Evolutionary conservation across 1,140 invertebrate genomes (phyloP).

Genomic region (Ostrea denselamellosa): DNA sequence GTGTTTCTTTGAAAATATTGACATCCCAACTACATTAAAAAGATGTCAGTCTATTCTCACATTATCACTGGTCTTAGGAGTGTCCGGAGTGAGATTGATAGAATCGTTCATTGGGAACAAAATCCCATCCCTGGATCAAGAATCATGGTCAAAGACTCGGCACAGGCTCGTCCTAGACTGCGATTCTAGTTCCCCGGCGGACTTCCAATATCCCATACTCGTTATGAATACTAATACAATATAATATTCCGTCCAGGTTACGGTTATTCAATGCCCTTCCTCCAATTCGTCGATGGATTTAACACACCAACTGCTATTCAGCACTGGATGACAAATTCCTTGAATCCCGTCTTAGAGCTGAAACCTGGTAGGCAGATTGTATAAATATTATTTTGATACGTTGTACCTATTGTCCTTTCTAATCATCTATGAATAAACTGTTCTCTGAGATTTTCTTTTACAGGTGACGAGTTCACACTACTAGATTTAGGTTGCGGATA

Average conservation of each 20-base stretch:
- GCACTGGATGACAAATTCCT: neutral
- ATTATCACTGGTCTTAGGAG: no score
- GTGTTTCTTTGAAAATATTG: no score
- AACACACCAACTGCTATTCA: neutral
- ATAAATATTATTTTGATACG: neutral
- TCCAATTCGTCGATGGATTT: neutral
- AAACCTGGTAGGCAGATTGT: neutral
- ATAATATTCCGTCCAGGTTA: neutral
- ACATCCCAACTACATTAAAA: no score
- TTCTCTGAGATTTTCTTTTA: neutral
- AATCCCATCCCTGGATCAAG: no score
- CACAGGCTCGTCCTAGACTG: no score
- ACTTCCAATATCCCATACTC: no score
- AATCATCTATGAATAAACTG: neutral
- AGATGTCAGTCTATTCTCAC: no score
- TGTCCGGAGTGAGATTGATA: no score
- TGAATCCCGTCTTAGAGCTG: neutral
- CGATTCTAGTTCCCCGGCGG: no score
- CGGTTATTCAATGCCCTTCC: neutral
- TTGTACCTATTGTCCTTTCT: neutral
- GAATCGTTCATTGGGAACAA: no score
- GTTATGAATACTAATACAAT: neutral
- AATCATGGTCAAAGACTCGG: no score
- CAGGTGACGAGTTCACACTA: conserved; percentile 13
- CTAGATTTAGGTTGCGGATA: conserved; percentile 30